Evolutionary conservation across 2,888 invertebrate species (phyloP), one percentile per base, ranked within the genome.

Genomic region (Phaonia tiefii): DNA sequence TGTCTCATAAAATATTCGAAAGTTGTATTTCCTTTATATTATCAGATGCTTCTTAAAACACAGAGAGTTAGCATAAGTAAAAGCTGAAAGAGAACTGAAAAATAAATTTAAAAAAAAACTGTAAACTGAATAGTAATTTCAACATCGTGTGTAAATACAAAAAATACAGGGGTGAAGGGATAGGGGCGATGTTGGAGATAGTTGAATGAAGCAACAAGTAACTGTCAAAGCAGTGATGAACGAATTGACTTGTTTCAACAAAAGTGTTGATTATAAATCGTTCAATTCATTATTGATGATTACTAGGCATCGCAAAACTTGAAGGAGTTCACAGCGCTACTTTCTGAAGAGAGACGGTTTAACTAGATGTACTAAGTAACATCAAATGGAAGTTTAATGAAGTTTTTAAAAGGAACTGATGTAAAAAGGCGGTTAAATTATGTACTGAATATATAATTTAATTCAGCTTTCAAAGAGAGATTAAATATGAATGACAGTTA

Each of bases 41-140:
- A 1, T n/a, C 26, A 10, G 25, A 25, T 31, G 3, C 15, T 31
- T 31, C 31, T 58, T 17, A 39, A 39, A 49, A 49, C 49, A 49
- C n/a, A n/a, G n/a, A n/a, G n/a, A n/a, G n/a, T n/a, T n/a, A n/a
- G n/a, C n/a, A n/a, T n/a, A n/a, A n/a, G n/a, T n/a, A n/a, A n/a
- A n/a, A n/a, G n/a, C 49, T 4, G 15, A 73, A 31, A 0, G n/a
- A 73, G 66, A 49, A 79, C 51, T 3, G 26, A 39, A 31, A 66
- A 67, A 76, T 76, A 80, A 75, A 80, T 69, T 65, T 56, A 76
- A 75, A 80, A 80, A 76, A 60, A 80, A 80, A 75, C 67, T 80
- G 44, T 15, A 58, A 49, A 49, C 20, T 58, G 49, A 56, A 80
- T 69, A 73, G 56, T 73, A 76, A 80, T 76, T 69, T 73, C 73